Conservation (phyloP, 2,113 vertebrate species). For the Heptranchias perlo region DNA sequence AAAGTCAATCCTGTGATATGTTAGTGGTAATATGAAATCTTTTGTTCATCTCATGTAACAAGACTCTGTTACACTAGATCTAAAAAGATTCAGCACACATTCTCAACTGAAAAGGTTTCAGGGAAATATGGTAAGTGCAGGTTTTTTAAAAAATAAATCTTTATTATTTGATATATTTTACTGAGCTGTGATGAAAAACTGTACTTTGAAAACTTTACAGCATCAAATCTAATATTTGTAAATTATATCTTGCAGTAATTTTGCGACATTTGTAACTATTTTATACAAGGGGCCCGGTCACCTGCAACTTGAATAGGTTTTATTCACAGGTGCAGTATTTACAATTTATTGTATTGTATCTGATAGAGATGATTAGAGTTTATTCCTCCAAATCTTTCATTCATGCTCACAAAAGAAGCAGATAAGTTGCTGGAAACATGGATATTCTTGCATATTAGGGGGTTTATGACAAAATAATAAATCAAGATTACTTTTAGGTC, state of each 20-base stretch:
- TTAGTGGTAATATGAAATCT: neutral
- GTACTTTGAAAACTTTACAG: neutral
- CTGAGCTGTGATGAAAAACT: neutral
- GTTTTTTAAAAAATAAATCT: neutral
- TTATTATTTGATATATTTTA: neutral
- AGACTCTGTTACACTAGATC: neutral
- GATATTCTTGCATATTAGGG: neutral
- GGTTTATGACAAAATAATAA: conserved; percentile 6
- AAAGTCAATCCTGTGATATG: neutral
- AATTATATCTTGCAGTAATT: neutral
- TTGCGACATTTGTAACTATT: neutral
- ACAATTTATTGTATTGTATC: neutral
- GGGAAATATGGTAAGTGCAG: neutral
- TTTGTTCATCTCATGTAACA: neutral
- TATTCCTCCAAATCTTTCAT: neutral
- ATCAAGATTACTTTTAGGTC: neutral
- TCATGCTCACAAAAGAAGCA: neutral
- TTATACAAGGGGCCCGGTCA: neutral
- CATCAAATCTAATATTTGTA: neutral
- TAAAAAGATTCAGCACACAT: neutral
- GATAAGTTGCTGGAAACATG: neutral
- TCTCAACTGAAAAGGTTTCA: neutral
- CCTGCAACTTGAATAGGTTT: neutral
- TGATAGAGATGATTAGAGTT: neutral
- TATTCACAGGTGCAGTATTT: neutral